Base-by-base conservation (phyloP, 1,140 invertebrate species). In the Tachypleus tridentatus region DNA sequence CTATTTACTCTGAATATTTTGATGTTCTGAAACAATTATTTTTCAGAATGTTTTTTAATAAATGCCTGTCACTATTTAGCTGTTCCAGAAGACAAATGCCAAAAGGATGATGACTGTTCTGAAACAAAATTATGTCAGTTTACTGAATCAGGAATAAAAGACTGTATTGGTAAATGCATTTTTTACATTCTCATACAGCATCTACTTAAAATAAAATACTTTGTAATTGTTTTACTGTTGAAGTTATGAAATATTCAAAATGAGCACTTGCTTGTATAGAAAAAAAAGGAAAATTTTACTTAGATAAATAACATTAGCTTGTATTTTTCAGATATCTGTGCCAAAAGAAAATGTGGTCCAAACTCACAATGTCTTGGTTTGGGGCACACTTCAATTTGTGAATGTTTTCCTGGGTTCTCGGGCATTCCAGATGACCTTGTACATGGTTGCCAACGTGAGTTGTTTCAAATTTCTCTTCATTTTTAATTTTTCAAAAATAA, bases 341-440 rank as follows among this genome's bases (percentile, higher is more conserved):
- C 59, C 9, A 62, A 67, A 59, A 60, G 69, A n/a, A 57, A 56
- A 7, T 89, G 87, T 76, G 87, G 87, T 57, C 81, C 83, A 53
- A 88, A 88, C 71, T 83, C 85, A 65, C 76, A 82, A 65, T 90
- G 87, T 75, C 81, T 81, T 65, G 80, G 80, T 58, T 84, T 84
- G 49, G 81, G 85, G 68, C 89, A 92, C 74, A 74, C 81, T 61
- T 82, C 88, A 1, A 84, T 87, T 73, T 95, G 92, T 75, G 82
- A 86, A 5, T 95, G 92, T 72, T 84, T 86, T 70, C 86, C 86
- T 64, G 84, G 85, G 49, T 88, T 84, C 74, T 84, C 85, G 63
- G 91, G 91, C 58, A 29, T 29, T 29, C 29, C 29, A 29, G 29
- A 29, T 29, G 92, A 93, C 81, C 90, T 91, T 0, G 92, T 67